phyloP scores from a whole-genome alignment of 2,888 invertebrate species.

The Geotrupes spiniger region DNA sequence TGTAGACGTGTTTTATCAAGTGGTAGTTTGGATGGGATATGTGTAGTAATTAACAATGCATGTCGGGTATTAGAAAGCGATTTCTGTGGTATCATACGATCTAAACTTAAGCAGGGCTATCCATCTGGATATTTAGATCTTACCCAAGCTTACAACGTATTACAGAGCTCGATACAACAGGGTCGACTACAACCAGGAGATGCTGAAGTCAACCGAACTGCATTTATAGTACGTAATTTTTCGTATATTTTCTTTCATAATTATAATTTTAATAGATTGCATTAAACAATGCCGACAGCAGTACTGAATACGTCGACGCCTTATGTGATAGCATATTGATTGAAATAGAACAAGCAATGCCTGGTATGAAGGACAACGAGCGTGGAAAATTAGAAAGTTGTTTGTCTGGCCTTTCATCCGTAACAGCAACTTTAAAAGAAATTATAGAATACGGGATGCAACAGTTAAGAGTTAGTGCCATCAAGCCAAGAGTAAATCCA shows the following conservation, averaged over 20 bases:
- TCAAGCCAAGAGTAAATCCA: conserved; percentile 79
- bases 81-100: conserved; percentile 70
- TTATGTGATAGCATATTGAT: conserved; percentile 73
- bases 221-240: conserved; percentile 66
- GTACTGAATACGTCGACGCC: conserved; percentile 86
- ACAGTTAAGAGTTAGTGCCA: conserved; percentile 73
- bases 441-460: conserved; percentile 78
- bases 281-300: conserved; percentile 87
- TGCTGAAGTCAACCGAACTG: conserved; percentile 71
- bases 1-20: conserved; percentile 83
- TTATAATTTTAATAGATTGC: conserved; percentile 59
- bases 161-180: conserved; percentile 76
- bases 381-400: conserved; percentile 72
- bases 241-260: conserved; percentile 1
- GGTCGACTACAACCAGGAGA: conserved; percentile 77
- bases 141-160: conserved; percentile 78
- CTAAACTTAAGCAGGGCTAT: conserved; percentile 74
- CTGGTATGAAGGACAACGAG: conserved; percentile 61
- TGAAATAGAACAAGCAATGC: conserved; percentile 65
- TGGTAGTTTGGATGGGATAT: conserved; percentile 91
- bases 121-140: conserved; percentile 75
- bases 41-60: conserved; percentile 94
- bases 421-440: conserved; percentile 59
- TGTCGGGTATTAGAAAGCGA: conserved; percentile 83
- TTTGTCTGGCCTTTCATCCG: conserved; percentile 59